Evolutionary conservation across 1,140 invertebrate species (phyloP).

Genomic region (Aphis craccivora): DNA sequence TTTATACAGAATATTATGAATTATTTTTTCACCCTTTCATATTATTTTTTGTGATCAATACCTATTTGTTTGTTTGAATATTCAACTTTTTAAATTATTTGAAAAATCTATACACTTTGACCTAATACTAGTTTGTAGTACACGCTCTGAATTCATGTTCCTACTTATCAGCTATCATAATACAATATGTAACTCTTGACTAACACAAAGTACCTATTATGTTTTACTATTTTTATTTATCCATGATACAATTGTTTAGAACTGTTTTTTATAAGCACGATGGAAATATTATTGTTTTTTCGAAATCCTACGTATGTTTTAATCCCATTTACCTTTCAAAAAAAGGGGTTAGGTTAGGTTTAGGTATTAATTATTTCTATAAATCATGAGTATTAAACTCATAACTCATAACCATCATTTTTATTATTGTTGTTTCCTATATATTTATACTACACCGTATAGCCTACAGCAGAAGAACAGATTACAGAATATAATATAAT

Average conservation of each 20-base stretch:
- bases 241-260: not conserved
- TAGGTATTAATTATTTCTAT: not conserved
- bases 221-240: not conserved
- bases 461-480: not conserved
- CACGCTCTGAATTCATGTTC: not conserved
- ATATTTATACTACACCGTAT: not conserved
- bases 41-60: not conserved
- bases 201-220: not conserved
- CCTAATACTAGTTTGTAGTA: not conserved
- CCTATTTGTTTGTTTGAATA: not conserved
- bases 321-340: not conserved
- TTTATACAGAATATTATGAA: not conserved
- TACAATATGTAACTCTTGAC: not conserved
- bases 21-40: not conserved
- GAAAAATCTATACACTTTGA: not conserved
- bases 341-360: too few species aligned
- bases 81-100: not conserved
- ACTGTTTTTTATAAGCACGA: not conserved
- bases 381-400: not conserved
- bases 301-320: not conserved
- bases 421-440: not conserved
- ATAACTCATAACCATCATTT: not conserved
- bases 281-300: not conserved
- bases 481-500: not conserved
- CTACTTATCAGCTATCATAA: not conserved